Base-by-base conservation (phyloP, 2,888 invertebrate genomes). In the Linyphia triangularis region DNA sequence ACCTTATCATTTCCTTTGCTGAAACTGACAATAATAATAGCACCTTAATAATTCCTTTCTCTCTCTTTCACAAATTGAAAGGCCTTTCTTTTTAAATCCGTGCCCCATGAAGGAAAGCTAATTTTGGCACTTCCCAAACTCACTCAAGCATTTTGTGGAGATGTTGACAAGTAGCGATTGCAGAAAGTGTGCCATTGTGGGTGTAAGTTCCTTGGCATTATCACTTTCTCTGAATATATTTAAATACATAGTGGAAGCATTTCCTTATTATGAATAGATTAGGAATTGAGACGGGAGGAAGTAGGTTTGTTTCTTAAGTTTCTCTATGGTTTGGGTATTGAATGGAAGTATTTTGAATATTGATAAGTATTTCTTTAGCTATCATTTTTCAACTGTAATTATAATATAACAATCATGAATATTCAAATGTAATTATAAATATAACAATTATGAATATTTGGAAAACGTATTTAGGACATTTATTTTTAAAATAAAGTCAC, bases 171-270 rank as follows among this genome's bases (percentile, higher is more conserved):
- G 70, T n/a, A 43, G 16, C 43, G 70, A 33, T 43, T 24, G 26
- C 24, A 43, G n/a, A 43, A 70, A 70, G 2, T 24, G 19, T 30
- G 33, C 70, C 43, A 70, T 40, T 70, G 70, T 70, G 40, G 70
- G 43, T 19, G 16, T 70, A 26, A 22, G 24, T 22, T 69, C 33
- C 37, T 33, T 13, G n/a, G 37, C 67, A 33, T 10, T 43, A 33
- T 70, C 28, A 40, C 70, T 70, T 51, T 70, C 70, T 16, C 70
- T 70, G 70, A 70, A 43, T 70, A 37, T 24, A 43, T 70, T 51
- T 70, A 37, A 16, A 43, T 24, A 43, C 24, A 16, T 22, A 37
- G 26, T 43, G 9, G 22, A 16, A 13, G 28, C 26, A 24, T 70
- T 70, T 70, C 24, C 43, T 24, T 70, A 16, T 51, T 51, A 51